Percentiles rank a stretch among this genome's conserved stretches.
Conservation (phyloP, 1,140 invertebrate species). For the Halictus rubicundus region DNA sequence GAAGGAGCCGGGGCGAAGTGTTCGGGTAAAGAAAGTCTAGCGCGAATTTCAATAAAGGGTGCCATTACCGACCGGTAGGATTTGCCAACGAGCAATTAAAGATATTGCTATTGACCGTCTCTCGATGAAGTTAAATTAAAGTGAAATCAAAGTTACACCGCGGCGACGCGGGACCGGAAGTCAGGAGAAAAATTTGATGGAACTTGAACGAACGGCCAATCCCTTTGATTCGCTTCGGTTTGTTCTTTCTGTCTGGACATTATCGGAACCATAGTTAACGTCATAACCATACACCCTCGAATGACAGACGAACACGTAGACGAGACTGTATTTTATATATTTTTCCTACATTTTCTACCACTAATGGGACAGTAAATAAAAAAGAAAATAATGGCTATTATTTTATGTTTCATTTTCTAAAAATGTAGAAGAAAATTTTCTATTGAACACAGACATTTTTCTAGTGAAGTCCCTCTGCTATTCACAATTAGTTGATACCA, state of each 20-base stretch:
- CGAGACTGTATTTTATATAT: too few species aligned
- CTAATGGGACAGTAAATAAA: too few species aligned
- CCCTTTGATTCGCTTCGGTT: neutral
- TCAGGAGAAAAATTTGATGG: neutral
- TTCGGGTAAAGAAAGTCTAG: constrained; percentile 60
- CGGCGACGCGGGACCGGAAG: neutral
- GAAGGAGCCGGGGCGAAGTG: constrained; percentile 20
- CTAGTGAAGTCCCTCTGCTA: too few species aligned
- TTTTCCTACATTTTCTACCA: too few species aligned
- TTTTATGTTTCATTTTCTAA: too few species aligned
- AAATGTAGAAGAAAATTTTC: too few species aligned
- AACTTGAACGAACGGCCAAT: neutral
- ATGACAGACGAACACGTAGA: too few species aligned
- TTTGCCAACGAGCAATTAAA: constrained; percentile 65
- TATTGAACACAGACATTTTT: too few species aligned
- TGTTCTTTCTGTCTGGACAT: neutral
- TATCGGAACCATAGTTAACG: neutral
- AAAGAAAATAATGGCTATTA: too few species aligned
- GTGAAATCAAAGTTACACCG: constrained; percentile 60
- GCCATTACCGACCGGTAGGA: constrained; percentile 46
- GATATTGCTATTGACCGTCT: constrained; percentile 67
- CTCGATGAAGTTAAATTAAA: constrained; percentile 70
- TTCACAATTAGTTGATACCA: too few species aligned
- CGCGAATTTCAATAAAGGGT: constrained; percentile 62
- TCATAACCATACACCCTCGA: too few species aligned